Evolutionary conservation across 2,113 vertebrate species (phyloP).

Genomic region (Pholis gunnellus): DNA sequence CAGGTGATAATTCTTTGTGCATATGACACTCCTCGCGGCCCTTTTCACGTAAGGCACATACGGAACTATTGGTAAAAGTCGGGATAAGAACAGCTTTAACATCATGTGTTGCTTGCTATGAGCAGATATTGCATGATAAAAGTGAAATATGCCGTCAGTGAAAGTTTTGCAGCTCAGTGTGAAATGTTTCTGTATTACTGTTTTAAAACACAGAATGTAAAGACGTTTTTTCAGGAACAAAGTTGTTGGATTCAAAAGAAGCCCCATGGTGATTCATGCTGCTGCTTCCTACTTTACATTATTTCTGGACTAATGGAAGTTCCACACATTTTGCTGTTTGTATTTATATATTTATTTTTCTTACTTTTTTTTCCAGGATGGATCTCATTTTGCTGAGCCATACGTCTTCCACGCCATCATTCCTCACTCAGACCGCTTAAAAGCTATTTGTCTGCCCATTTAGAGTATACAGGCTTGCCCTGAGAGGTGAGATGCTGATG

Average conservation of each 20-base stretch:
- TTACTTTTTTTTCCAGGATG: slow-evolving; percentile 13
- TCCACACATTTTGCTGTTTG: slow-evolving; percentile 13
- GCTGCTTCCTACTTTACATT: slow-evolving; percentile 1
- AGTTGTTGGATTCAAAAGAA: background rate
- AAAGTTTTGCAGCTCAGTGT: background rate
- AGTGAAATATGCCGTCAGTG: background rate
- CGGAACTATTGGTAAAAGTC: too few species aligned
- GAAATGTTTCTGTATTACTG: background rate
- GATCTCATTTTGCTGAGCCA: slow-evolving; percentile 64
- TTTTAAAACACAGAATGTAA: background rate
- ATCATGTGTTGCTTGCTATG: background rate
- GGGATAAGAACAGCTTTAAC: background rate
- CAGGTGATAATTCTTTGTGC: background rate
- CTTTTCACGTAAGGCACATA: background rate
- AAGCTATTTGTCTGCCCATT: slow-evolving; percentile 69
- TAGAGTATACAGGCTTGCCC: slow-evolving; percentile 47
- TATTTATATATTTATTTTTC: background rate
- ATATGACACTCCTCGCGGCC: background rate
- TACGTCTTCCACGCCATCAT: slow-evolving; percentile 47
- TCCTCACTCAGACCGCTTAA: slow-evolving; percentile 63
- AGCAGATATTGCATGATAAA: background rate
- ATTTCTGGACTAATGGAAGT: slow-evolving; percentile 38
- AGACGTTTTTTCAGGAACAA: background rate
- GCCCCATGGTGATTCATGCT: slow-evolving; percentile 8
- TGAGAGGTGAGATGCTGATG: slow-evolving; percentile 75